These are phyloP conservation scores for Grapholita molesta DNA, from an alignment of 1,140 invertebrate species.

Conservation along the genomic window DNA sequence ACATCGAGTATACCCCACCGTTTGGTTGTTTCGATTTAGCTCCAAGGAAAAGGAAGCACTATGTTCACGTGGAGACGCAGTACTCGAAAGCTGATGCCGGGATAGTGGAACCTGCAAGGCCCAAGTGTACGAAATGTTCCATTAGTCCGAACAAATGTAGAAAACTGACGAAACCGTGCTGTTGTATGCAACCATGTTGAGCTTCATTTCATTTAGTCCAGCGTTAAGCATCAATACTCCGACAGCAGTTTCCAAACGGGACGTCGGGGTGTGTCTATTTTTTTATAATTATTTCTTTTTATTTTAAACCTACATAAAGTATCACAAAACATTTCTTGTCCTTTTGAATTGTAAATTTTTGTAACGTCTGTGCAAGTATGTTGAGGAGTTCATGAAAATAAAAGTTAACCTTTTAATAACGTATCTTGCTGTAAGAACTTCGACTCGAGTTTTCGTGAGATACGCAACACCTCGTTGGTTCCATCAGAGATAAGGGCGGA, in stretches of 20 bases:
- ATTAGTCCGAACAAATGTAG: neutral
- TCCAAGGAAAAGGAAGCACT: slow-evolving; percentile 54
- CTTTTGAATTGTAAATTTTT: neutral
- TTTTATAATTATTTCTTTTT: neutral
- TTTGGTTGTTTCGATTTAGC: slow-evolving; percentile 67
- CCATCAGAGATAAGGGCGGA: too few relatives aligned
- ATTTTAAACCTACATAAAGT: neutral
- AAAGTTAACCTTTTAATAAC: neutral
- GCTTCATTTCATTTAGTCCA: too few relatives aligned
- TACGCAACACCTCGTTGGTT: too few relatives aligned
- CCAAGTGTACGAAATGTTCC: neutral
- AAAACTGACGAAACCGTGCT: neutral
- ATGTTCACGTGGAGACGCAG: slow-evolving; percentile 66
- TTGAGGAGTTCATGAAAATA: neutral
- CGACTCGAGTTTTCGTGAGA: too few relatives aligned
- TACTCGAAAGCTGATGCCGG: slow-evolving; percentile 62
- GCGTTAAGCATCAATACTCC: neutral
- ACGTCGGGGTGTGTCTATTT: neutral
- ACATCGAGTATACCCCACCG: slow-evolving; percentile 72
- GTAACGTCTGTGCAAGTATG: neutral
- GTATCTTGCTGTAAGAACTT: neutral
- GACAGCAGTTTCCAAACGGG: neutral
- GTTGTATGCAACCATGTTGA: neutral
- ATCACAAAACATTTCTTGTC: neutral
- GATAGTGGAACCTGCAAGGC: slow-evolving; percentile 37